Percentiles rank a stretch among this genome's conserved stretches.
These are phyloP conservation scores for Andrena chrysosceles DNA, from an alignment of 2,888 invertebrate species.

Conservation along the genomic window DNA sequence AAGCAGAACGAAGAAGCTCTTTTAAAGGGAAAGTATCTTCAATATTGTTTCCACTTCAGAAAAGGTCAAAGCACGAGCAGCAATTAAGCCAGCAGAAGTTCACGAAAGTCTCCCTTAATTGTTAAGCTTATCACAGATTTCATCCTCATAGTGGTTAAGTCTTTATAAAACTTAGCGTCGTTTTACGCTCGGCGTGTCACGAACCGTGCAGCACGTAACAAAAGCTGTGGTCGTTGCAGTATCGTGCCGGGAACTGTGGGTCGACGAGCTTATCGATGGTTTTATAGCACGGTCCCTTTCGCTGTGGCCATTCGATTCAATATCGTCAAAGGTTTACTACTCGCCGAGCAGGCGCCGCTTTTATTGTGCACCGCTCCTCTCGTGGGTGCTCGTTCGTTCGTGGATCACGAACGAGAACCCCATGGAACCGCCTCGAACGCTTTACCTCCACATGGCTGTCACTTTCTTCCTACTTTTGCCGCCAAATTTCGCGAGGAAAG, in stretches of 20 bases:
- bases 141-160: not conserved
- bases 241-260: slow-evolving; percentile 38
- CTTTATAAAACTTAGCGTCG: slow-evolving; percentile 22
- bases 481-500: not conserved
- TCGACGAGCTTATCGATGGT: slow-evolving; percentile 63
- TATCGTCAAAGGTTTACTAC: slow-evolving; percentile 65
- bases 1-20: too few relatives aligned
- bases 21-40: too few relatives aligned
- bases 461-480: not conserved
- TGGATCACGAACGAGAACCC: slow-evolving; percentile 22
- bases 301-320: slow-evolving; percentile 61
- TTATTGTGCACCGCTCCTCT: slow-evolving; percentile 54
- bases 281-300: slow-evolving; percentile 59
- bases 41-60: too few relatives aligned
- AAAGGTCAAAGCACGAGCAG: too few relatives aligned
- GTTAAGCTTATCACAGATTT: not conserved
- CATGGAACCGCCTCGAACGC: slow-evolving; percentile 5
- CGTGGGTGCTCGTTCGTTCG: slow-evolving; percentile 29
- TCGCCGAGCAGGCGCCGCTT: slow-evolving; percentile 48
- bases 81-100: not conserved
- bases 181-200: slow-evolving; percentile 10
- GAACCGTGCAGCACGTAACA: slow-evolving; percentile 21
- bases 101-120: not conserved
- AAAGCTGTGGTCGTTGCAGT: slow-evolving; percentile 28
- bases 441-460: not conserved